Conservation (phyloP, 2,113 vertebrate genomes). For the Limnothrissa miodon region DNA sequence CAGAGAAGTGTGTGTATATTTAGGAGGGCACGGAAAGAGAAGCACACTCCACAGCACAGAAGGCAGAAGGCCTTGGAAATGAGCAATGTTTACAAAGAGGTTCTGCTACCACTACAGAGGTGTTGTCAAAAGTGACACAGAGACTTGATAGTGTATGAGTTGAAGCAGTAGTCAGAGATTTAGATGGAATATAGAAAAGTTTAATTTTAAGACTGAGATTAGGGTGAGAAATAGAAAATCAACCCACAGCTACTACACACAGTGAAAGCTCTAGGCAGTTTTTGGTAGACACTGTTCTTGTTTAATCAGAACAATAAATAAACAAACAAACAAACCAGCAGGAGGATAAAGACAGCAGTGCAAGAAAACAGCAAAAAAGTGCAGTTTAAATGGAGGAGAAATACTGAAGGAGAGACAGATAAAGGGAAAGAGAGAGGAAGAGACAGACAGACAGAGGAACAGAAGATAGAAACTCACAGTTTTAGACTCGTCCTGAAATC, state of each 20-base stretch:
- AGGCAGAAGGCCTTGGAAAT: background rate
- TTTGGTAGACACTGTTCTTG: constrained; percentile 30
- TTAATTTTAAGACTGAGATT: background rate
- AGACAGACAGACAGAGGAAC: background rate
- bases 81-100: background rate
- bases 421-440: constrained; percentile 24
- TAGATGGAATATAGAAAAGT: background rate
- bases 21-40: background rate
- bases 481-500: background rate
- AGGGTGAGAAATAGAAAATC: background rate
- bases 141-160: background rate
- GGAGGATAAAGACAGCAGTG: constrained; percentile 7
- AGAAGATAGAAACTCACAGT: background rate
- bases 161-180: background rate
- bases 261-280: constrained; percentile 23
- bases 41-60: background rate
- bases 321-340: background rate
- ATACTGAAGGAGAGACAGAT: background rate
- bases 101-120: background rate
- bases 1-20: background rate
- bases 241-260: constrained; percentile 15
- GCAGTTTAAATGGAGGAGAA: background rate
- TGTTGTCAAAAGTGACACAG: background rate
- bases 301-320: constrained; percentile 13
- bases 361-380: constrained; percentile 16